Conservation (phyloP, 2,113 vertebrate species). For the Cricetomys ansorgei region DNA sequence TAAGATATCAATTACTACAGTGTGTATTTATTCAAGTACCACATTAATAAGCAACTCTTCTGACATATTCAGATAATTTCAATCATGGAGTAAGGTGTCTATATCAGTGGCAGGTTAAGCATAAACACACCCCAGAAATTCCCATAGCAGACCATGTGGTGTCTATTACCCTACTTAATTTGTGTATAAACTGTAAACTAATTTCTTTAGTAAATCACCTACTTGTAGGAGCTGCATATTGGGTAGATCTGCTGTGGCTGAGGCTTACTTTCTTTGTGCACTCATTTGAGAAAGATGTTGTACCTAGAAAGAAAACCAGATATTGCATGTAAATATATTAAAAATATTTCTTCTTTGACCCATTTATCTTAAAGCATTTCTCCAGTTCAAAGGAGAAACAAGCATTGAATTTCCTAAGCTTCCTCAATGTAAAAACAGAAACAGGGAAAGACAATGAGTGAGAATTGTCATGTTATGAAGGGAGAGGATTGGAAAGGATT, state of each 20-base stretch:
- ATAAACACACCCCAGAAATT: neutral
- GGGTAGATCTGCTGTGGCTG: accelerated
- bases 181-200: neutral
- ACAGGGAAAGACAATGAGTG: neutral
- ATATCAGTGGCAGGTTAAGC: neutral
- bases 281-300: neutral
- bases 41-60: neutral
- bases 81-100: neutral
- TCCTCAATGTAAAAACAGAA: neutral
- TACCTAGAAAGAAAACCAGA: neutral
- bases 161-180: neutral
- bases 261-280: neutral
- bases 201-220: neutral
- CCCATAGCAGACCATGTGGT: neutral
- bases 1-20: neutral
- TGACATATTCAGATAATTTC: neutral
- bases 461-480: neutral
- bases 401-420: slow-evolving; percentile 38
- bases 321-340: neutral
- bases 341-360: slow-evolving; percentile 35
- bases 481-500: neutral
- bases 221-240: neutral
- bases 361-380: slow-evolving; percentile 10
- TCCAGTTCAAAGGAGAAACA: slow-evolving; percentile 51
- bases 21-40: no score